A percentile compares a stretch with the other conserved stretches of the same genome.
These are phyloP conservation scores for Brachyopa scutellaris DNA, from an alignment of 2,888 invertebrate species.

Conservation along the genomic window DNA sequence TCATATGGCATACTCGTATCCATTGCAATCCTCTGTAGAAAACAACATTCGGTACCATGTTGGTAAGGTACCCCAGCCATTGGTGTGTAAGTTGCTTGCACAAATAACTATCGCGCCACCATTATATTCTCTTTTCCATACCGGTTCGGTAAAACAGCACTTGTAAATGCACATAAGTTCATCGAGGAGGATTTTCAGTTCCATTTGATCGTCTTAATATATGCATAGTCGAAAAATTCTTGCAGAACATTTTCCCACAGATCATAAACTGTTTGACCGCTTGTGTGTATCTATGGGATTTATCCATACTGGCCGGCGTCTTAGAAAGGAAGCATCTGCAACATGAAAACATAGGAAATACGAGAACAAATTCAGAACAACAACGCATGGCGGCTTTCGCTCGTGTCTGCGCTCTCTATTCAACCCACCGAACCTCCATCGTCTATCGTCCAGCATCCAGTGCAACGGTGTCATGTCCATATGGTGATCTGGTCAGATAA, in stretches of 20 bases:
- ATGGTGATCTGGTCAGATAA: constrained; percentile 72
- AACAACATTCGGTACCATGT: constrained; percentile 42
- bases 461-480: constrained; percentile 69
- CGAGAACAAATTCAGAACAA: constrained; percentile 59
- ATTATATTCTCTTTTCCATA: constrained; percentile 44
- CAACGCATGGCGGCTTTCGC: constrained; percentile 64
- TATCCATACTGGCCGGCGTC: constrained; percentile 42
- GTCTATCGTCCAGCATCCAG: constrained; percentile 11
- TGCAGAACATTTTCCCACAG: constrained; percentile 64
- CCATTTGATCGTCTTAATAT: constrained; percentile 68
- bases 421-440: not conserved
- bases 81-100: constrained; percentile 33
- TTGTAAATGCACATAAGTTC: constrained; percentile 46
- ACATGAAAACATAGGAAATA: constrained; percentile 18
- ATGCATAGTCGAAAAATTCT: constrained; percentile 60
- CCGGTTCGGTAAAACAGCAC: constrained; percentile 44
- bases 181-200: constrained; percentile 29
- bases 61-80: not conserved
- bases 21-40: constrained; percentile 30
- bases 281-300: constrained; percentile 41
- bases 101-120: constrained; percentile 56
- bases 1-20: constrained; percentile 38
- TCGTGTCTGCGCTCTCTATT: constrained; percentile 5
- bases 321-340: constrained; percentile 39
- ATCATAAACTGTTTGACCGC: constrained; percentile 60